Conservation (phyloP, 2,888 invertebrate species). For the Cylloceria caligata region DNA sequence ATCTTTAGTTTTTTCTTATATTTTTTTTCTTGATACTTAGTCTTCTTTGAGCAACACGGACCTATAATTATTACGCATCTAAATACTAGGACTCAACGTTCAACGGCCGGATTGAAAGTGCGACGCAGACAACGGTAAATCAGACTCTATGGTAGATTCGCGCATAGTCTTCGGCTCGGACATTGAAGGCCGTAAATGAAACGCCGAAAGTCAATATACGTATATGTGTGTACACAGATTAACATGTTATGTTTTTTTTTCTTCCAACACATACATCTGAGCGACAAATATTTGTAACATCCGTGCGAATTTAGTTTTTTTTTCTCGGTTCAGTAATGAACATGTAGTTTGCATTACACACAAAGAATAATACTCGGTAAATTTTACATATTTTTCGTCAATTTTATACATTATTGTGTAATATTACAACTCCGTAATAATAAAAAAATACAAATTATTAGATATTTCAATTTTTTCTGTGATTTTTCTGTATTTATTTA, state of each 20-base stretch:
- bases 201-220: conserved; percentile 52
- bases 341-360: conserved; percentile 9
- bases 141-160: conserved; percentile 38
- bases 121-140: conserved; percentile 29
- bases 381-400: background rate
- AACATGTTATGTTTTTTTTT: conserved; percentile 14
- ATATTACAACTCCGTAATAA: too few species aligned
- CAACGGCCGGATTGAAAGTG: conserved; percentile 39
- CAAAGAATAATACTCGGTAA: conserved; percentile 4
- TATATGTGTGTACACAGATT: conserved; percentile 10
- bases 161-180: conserved; percentile 19
- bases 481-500: conserved; percentile 1
- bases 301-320: conserved; percentile 26
- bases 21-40: conserved; percentile 33
- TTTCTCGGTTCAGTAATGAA: conserved; percentile 24
- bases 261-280: conserved; percentile 44
- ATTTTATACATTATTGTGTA: too few species aligned
- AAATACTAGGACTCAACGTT: conserved; percentile 69
- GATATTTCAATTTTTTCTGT: background rate
- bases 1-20: conserved; percentile 17
- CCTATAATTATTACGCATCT: conserved; percentile 68
- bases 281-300: conserved; percentile 58
- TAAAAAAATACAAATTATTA: background rate
- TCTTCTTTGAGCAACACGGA: conserved; percentile 67
- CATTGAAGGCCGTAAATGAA: conserved; percentile 41